Evolutionary conservation across 2,888 invertebrate genomes (phyloP).

Genomic region (Neuroscelio doddi): DNA sequence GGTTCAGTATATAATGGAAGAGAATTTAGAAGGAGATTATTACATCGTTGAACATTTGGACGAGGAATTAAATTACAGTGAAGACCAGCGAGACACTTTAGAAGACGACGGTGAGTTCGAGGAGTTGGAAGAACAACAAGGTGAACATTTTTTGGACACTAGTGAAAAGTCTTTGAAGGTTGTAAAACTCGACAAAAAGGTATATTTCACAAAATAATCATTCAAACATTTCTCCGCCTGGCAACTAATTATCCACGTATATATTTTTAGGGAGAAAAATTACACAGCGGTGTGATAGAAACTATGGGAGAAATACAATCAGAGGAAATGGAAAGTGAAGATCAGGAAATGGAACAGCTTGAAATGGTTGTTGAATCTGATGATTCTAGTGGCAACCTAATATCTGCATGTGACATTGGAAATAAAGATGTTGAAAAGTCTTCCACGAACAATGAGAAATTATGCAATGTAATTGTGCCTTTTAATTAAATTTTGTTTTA

Average conservation of each 20-base stretch:
- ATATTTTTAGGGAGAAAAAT: constrained; percentile 43
- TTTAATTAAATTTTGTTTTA: too few species aligned
- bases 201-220: too few species aligned
- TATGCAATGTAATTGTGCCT: constrained; percentile 27
- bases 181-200: too few species aligned
- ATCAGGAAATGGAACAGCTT: constrained; percentile 56
- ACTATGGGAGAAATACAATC: constrained; percentile 66
- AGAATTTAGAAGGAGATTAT: constrained; percentile 60
- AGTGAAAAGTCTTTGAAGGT: not conserved
- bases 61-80: constrained; percentile 52
- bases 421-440: not conserved
- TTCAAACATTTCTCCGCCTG: too few species aligned
- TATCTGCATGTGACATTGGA: not conserved
- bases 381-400: not conserved
- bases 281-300: constrained; percentile 42
- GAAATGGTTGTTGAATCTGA: constrained; percentile 62
- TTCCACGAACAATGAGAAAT: constrained; percentile 13
- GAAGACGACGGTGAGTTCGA: constrained; percentile 37
- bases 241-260: too few species aligned
- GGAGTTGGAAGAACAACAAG: constrained; percentile 32
- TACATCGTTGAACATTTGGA: constrained; percentile 64
- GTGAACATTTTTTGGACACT: not conserved
- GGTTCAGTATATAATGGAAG: constrained; percentile 24
- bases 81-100: constrained; percentile 16
- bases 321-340: constrained; percentile 57